Evolutionary conservation across 2,888 invertebrate genomes (phyloP).

Genomic region (Ophioninae sp.): DNA sequence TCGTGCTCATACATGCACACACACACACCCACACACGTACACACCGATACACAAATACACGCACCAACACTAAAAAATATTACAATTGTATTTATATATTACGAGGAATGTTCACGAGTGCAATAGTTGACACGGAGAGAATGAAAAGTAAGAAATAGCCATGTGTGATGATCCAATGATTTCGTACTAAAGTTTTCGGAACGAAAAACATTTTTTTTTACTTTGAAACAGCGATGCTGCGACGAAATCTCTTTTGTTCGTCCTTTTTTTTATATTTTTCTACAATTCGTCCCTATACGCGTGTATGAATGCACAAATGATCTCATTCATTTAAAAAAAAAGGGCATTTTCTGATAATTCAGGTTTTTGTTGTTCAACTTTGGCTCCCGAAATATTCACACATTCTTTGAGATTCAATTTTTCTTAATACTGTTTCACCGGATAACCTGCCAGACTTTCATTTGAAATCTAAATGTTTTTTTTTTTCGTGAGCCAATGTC

Average conservation of each 20-base stretch:
- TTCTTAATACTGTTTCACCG: slow-evolving; percentile 11
- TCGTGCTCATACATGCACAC: slow-evolving; percentile 48
- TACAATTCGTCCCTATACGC: slow-evolving; percentile 29
- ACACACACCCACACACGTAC: slow-evolving; percentile 38
- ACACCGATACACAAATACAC: slow-evolving; percentile 1
- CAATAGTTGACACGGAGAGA: slow-evolving; percentile 23
- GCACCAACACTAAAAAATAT: too few relatives aligned
- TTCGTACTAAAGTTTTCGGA: slow-evolving; percentile 9
- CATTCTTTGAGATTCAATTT: background rate
- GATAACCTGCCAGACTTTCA: slow-evolving; percentile 34
- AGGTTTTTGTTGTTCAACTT: background rate
- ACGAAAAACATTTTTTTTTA: slow-evolving; percentile 1
- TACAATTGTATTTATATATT: slow-evolving; percentile 38
- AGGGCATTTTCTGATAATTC: background rate
- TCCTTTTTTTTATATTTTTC: slow-evolving; percentile 14
- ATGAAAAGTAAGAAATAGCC: background rate
- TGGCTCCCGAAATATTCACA: background rate
- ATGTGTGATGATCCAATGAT: slow-evolving; percentile 3
- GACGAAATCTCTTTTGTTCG: slow-evolving; percentile 37
- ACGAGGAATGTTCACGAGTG: slow-evolving; percentile 43
- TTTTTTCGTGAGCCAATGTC: background rate
- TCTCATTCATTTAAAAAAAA: background rate
- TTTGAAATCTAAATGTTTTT: background rate
- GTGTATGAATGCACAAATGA: slow-evolving; percentile 3
- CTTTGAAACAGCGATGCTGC: slow-evolving; percentile 35